Percentiles rank a stretch among this genome's conserved stretches.
Evolutionary conservation across 1,140 invertebrate species (phyloP).

Genomic region (Solen grandis): DNA sequence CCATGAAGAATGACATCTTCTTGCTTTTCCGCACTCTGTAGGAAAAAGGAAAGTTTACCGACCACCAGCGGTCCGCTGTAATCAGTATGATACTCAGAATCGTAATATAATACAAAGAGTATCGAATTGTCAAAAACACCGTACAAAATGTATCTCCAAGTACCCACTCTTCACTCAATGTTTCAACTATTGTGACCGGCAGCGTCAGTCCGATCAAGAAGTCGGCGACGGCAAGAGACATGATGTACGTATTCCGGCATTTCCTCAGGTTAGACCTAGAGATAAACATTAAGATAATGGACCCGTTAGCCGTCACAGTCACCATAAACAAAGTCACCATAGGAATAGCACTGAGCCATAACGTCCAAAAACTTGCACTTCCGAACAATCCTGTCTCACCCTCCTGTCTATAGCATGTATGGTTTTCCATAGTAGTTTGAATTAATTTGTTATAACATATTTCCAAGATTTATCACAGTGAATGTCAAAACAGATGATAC

Average conservation of each 20-base stretch:
- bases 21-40: slow-evolving; percentile 72
- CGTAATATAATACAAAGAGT: slow-evolving; percentile 71
- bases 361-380: slow-evolving; percentile 47
- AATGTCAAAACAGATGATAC: no score
- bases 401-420: slow-evolving; percentile 3
- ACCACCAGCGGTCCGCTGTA: slow-evolving; percentile 75
- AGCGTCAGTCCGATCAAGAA: slow-evolving; percentile 70
- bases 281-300: slow-evolving; percentile 71
- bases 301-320: slow-evolving; percentile 70
- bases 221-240: slow-evolving; percentile 72
- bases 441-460: no score
- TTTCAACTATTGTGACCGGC: slow-evolving; percentile 68
- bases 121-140: slow-evolving; percentile 67
- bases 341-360: slow-evolving; percentile 64
- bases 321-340: slow-evolving; percentile 63
- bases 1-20: slow-evolving; percentile 62
- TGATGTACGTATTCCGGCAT: slow-evolving; percentile 74
- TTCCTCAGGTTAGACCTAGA: slow-evolving; percentile 62
- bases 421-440: slow-evolving; percentile 56
- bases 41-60: slow-evolving; percentile 74
- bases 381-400: slow-evolving; percentile 1
- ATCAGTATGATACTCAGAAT: slow-evolving; percentile 74
- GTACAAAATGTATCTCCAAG: slow-evolving; percentile 55
- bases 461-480: no score
- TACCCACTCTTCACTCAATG: slow-evolving; percentile 62